These are phyloP conservation scores for Zaprionus taronus DNA, from an alignment of 1,140 invertebrate species.

Conservation along the genomic window DNA sequence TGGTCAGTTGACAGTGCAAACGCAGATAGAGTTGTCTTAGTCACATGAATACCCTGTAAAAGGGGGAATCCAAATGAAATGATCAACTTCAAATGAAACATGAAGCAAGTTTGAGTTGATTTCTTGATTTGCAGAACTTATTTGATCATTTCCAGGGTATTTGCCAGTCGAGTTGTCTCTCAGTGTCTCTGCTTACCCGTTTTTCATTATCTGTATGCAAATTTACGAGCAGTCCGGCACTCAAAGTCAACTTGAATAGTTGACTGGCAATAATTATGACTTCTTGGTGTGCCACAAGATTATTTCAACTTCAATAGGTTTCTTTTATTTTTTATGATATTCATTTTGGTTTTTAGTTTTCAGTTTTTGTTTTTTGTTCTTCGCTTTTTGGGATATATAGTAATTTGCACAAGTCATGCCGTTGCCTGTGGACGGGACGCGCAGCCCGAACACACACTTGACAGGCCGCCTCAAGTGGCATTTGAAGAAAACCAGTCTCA, in stretches of 20 bases:
- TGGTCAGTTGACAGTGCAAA: constrained; percentile 39
- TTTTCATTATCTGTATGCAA: constrained; percentile 35
- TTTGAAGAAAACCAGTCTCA: constrained; percentile 79
- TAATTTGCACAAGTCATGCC: constrained; percentile 72
- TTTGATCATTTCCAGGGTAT: constrained; percentile 5
- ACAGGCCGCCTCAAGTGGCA: constrained; percentile 76
- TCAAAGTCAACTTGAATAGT: constrained; percentile 51
- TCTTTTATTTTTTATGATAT: constrained; percentile 20
- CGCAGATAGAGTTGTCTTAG: neutral
- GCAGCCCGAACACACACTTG: constrained; percentile 60
- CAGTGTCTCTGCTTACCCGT: neutral
- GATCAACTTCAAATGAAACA: neutral
- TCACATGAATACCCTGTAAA: constrained; percentile 14
- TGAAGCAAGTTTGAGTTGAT: neutral
- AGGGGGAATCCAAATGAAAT: neutral
- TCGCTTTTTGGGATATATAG: constrained; percentile 33
- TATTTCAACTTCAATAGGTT: constrained; percentile 33
- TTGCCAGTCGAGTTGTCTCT: neutral
- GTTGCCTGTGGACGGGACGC: constrained; percentile 64
- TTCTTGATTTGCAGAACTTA: neutral
- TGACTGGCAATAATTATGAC: constrained; percentile 81
- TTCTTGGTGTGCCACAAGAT: constrained; percentile 65
- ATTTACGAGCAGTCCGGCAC: constrained; percentile 37
- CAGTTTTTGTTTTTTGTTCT: constrained; percentile 3
- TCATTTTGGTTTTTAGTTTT: constrained; percentile 10